Evolutionary conservation across 2,113 vertebrate species (phyloP), one percentile per base, ranked within the genome.

Genomic region (Macroglossus sobrinus): DNA sequence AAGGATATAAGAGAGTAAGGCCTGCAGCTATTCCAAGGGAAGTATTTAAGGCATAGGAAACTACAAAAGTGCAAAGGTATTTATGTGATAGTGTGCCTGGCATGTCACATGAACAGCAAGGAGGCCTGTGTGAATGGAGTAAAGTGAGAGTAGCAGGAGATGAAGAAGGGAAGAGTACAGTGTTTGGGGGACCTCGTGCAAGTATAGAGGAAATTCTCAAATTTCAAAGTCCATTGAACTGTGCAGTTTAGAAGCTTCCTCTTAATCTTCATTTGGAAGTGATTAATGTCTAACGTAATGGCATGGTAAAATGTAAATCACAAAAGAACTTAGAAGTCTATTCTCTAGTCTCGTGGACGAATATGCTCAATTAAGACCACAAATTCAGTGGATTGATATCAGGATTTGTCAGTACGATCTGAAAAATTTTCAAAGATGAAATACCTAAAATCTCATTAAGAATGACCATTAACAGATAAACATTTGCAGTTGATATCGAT

Each of bases 201-300:
- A 78, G 26, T 74, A 7, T 38, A 63, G 68, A 91, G 64, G 47
- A 91, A 84, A 85, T 86, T 40, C 71, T 13, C 1, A 5, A 88
- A 84, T 91, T 80, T 91, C 69, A 80, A 43, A 74, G 91, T 75
- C 43, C n/a, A 24, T 84, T 78, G 92, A 91, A 79, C 45, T 93
- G 11, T 74, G 22, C n/a, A 63, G 0, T 89, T 92, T 68, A 97
- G n/a, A 40, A 93, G 16, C 43, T 95, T 92, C 18, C 28, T 72
- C 50, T 63, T 78, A 38, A 35, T 64, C 55, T 91, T 66, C 28
- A 85, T 47, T 72, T 92, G 64, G n/a, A 94, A 94, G 30, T 94
- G 69, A 55, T 74, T 76, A 82, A 33, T 94, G n/a, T 93, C 11
- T 53, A 88, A 50, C 68, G 19, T 53, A 43, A 93, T 47, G 22